Evolutionary conservation across 2,113 vertebrate genomes (phyloP).

Genomic region (Symphodus melops): DNA sequence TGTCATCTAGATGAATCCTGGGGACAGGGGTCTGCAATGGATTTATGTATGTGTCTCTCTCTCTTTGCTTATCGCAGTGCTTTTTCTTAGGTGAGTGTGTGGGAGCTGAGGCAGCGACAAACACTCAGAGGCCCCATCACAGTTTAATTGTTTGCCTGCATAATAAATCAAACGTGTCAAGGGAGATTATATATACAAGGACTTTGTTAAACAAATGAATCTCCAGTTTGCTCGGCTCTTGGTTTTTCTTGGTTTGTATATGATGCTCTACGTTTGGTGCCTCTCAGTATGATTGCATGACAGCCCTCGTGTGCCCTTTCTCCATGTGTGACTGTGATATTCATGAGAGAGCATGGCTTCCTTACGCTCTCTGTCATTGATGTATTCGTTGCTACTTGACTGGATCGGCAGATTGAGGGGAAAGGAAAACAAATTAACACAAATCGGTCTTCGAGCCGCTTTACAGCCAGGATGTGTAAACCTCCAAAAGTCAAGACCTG

Average conservation of each 20-base stretch:
- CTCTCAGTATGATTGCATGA: constrained; percentile 15
- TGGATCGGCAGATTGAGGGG: constrained; percentile 6
- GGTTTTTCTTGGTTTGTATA: constrained; percentile 9
- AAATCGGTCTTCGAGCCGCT: constrained; percentile 44
- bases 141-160: constrained; percentile 78
- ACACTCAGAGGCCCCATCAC: constrained; percentile 53
- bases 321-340: constrained; percentile 27
- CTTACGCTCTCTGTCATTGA: constrained; percentile 38
- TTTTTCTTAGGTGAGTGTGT: constrained; percentile 47
- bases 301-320: neutral
- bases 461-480: constrained; percentile 33
- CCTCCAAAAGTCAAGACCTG: constrained; percentile 47
- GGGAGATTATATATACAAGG: constrained; percentile 75
- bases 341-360: constrained; percentile 35
- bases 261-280: neutral
- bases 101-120: constrained; percentile 61
- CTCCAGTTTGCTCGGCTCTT: constrained; percentile 55
- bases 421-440: constrained; percentile 49
- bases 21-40: constrained; percentile 25
- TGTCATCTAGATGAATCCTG: constrained; percentile 49
- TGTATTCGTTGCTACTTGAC: constrained; percentile 43
- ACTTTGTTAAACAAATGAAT: constrained; percentile 73
- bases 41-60: constrained; percentile 33
- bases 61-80: constrained; percentile 5
- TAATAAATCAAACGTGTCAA: constrained; percentile 79